Conservation (phyloP, 2,797 vertebrate species). For the Fistularia commersonii region DNA sequence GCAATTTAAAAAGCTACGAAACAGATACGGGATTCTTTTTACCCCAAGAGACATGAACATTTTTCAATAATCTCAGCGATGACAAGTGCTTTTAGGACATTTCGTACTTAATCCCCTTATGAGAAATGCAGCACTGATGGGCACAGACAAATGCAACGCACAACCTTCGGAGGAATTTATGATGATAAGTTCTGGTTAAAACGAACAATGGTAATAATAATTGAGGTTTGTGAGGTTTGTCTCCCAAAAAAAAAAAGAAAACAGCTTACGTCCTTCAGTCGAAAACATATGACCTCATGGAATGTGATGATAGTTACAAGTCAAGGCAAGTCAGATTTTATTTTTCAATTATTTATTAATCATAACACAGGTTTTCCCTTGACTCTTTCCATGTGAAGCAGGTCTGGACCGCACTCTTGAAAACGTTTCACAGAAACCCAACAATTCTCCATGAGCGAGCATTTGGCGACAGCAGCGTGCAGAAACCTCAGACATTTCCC, state of each 20-base stretch:
- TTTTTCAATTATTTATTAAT: too few species aligned
- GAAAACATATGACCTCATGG: not conserved
- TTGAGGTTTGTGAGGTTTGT: not conserved
- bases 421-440: too few species aligned
- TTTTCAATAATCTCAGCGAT: constrained; percentile 20
- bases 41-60: constrained; percentile 1
- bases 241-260: not conserved
- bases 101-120: constrained; percentile 5
- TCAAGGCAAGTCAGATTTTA: too few species aligned
- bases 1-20: not conserved
- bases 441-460: too few species aligned
- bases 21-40: constrained; percentile 8
- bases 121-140: constrained; percentile 8
- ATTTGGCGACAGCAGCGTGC: too few species aligned
- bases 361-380: too few species aligned
- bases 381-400: too few species aligned
- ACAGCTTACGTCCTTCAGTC: not conserved
- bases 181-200: not conserved
- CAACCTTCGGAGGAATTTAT: constrained; percentile 13
- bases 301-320: too few species aligned
- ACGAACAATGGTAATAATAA: too few species aligned
- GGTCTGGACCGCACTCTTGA: too few species aligned
- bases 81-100: not conserved
- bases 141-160: too few species aligned
- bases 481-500: too few species aligned